Evolutionary conservation across 2,113 vertebrate species (phyloP).

Genomic region (Nyctereutes procyonoides): DNA sequence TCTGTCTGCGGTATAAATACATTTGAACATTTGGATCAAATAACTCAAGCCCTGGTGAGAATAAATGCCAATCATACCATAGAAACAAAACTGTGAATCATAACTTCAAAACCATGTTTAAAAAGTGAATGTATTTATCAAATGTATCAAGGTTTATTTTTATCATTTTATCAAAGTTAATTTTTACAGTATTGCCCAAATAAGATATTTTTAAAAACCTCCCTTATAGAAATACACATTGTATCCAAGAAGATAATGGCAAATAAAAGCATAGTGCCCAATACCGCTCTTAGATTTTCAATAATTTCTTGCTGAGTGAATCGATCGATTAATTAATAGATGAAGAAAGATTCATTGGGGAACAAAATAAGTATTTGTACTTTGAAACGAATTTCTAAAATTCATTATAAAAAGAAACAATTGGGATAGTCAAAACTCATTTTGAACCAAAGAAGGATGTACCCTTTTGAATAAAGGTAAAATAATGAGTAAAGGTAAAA

Average conservation of each 20-base stretch:
- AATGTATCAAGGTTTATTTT: too few species aligned
- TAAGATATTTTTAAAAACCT: background rate
- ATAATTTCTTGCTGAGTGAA: background rate
- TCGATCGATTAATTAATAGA: background rate
- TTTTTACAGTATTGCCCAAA: background rate
- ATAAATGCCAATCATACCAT: background rate
- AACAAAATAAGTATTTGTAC: background rate
- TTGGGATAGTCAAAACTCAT: background rate
- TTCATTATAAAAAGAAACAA: background rate
- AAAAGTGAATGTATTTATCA: background rate
- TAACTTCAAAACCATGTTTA: slow-evolving; percentile 25
- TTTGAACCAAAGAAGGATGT: background rate
- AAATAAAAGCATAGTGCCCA: background rate
- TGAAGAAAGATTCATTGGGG: background rate
- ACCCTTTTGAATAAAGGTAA: background rate
- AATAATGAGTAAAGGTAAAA: background rate
- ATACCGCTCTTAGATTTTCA: background rate
- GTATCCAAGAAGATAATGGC: background rate
- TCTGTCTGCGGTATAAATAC: background rate
- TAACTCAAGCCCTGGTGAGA: background rate
- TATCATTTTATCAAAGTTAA: background rate
- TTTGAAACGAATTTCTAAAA: slow-evolving; percentile 13
- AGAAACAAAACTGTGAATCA: background rate
- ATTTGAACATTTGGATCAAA: background rate
- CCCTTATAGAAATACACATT: background rate